Conservation (phyloP, 2,888 invertebrate species). For the Serrognathus titanus region DNA sequence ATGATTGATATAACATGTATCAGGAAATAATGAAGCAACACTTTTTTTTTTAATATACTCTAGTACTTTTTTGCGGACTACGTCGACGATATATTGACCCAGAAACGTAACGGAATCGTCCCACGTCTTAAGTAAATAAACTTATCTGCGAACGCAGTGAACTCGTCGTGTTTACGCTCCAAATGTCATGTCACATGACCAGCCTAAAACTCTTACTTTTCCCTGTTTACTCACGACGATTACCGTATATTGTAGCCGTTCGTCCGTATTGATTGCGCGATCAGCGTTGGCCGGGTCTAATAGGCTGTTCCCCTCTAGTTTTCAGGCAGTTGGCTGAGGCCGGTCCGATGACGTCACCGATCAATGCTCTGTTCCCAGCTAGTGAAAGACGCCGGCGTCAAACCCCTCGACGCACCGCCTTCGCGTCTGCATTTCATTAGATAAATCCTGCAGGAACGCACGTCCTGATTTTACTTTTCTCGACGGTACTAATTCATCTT, state of each 20-base stretch:
- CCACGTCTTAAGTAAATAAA: too few relatives aligned
- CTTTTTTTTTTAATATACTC: too few relatives aligned
- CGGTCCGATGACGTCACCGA: constrained; percentile 31
- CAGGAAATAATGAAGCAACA: too few relatives aligned
- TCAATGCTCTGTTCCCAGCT: constrained; percentile 24
- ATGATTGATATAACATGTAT: too few relatives aligned
- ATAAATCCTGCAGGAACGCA: not conserved
- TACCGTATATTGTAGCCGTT: not conserved
- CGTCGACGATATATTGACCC: too few relatives aligned
- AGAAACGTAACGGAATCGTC: too few relatives aligned
- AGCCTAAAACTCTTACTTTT: constrained; percentile 1
- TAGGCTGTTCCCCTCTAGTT: constrained; percentile 19
- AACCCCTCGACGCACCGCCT: not conserved
- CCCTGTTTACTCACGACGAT: not conserved
- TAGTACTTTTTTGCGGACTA: too few relatives aligned
- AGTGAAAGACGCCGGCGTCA: constrained; percentile 21
- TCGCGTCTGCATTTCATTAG: constrained; percentile 10
- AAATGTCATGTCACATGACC: not conserved
- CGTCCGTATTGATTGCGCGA: not conserved
- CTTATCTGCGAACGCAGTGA: too few relatives aligned
- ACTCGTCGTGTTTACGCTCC: too few relatives aligned
- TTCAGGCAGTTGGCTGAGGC: constrained; percentile 29
- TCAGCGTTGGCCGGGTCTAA: constrained; percentile 9
- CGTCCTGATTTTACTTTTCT: too few relatives aligned
- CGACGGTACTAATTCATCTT: too few relatives aligned